A percentile compares a stretch with the other conserved stretches of the same genome.
These are phyloP conservation scores for Galaxias olidus DNA, from an alignment of 2,797 vertebrate species.

Conservation along the genomic window DNA sequence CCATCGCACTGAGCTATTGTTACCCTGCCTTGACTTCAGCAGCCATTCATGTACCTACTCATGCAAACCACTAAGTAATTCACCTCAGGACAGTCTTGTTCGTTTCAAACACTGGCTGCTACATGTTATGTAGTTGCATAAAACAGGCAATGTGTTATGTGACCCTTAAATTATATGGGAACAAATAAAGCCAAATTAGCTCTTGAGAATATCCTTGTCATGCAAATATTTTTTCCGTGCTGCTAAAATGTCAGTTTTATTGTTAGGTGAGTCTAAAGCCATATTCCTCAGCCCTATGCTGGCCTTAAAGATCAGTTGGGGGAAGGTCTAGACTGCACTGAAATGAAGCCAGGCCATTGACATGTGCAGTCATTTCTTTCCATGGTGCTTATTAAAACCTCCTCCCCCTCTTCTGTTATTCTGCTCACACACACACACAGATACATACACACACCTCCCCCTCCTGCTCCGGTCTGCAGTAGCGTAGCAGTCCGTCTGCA, in stretches of 20 bases:
- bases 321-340: constrained; percentile 8
- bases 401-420: constrained; percentile 31
- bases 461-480: constrained; percentile 46
- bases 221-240: neutral
- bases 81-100: constrained; percentile 43
- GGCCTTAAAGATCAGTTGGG: constrained; percentile 12
- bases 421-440: constrained; percentile 33
- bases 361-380: constrained; percentile 33
- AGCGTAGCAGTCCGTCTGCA: constrained; percentile 45
- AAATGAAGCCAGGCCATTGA: constrained; percentile 38
- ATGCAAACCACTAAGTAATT: constrained; percentile 44
- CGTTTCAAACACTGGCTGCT: constrained; percentile 42
- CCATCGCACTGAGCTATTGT: constrained; percentile 54
- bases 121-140: constrained; percentile 26
- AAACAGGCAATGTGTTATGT: neutral
- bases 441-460: constrained; percentile 16
- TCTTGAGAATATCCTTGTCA: no score
- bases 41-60: constrained; percentile 34
- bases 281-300: neutral
- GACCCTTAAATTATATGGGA: constrained; percentile 17
- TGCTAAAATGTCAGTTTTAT: neutral
- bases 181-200: constrained; percentile 8
- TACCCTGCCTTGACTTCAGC: constrained; percentile 53
- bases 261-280: neutral
- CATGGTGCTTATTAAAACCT: constrained; percentile 36